phyloP scores from a whole-genome alignment of 2,797 vertebrate genomes.

The Sebastiscus albofasciatus region DNA sequence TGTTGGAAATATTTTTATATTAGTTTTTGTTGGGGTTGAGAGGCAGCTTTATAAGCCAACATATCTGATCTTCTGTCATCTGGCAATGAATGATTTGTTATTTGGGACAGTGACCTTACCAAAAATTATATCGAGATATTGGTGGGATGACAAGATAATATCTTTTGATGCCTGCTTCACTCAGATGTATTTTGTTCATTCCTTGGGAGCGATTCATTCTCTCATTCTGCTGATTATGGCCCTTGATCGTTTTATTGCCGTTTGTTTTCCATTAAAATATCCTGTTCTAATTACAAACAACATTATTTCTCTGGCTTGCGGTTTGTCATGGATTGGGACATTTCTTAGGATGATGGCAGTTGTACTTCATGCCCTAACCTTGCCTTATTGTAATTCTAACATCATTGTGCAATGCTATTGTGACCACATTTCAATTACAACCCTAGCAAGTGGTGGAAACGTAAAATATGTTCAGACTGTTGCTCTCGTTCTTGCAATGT shows the following conservation, averaged over 20 bases:
- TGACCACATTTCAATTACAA: conserved; percentile 75
- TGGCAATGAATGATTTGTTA: conserved; percentile 64
- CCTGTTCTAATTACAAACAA: conserved; percentile 66
- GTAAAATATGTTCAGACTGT: conserved; percentile 12
- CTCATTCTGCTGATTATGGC: conserved; percentile 70
- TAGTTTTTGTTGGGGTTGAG: conserved; percentile 52
- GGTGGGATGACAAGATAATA: conserved; percentile 44
- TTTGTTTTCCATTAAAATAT: conserved; percentile 70
- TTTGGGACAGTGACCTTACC: conserved; percentile 68
- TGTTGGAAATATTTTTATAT: conserved; percentile 24
- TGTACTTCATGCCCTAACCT: conserved; percentile 54
- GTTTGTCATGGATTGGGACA: conserved; percentile 51
- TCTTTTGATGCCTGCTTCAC: conserved; percentile 58
- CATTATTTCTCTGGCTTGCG: conserved; percentile 28
- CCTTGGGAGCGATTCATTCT: conserved; percentile 59
- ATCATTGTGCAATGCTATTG: conserved; percentile 75
- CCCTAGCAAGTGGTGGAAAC: conserved; percentile 68
- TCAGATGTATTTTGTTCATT: conserved; percentile 71
- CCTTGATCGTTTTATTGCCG: conserved; percentile 67
- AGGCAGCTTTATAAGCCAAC: conserved; percentile 66
- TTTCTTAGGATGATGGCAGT: conserved; percentile 20
- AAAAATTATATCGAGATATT: conserved; percentile 65
- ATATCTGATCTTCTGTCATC: conserved; percentile 66
- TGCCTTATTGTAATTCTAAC: conserved; percentile 65
- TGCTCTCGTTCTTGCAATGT: conserved; percentile 39